Percentiles rank a stretch among this genome's conserved stretches.
Conservation (phyloP, 35 echinoderm and acorn worm genomes). For the Amphiura filiformis region DNA sequence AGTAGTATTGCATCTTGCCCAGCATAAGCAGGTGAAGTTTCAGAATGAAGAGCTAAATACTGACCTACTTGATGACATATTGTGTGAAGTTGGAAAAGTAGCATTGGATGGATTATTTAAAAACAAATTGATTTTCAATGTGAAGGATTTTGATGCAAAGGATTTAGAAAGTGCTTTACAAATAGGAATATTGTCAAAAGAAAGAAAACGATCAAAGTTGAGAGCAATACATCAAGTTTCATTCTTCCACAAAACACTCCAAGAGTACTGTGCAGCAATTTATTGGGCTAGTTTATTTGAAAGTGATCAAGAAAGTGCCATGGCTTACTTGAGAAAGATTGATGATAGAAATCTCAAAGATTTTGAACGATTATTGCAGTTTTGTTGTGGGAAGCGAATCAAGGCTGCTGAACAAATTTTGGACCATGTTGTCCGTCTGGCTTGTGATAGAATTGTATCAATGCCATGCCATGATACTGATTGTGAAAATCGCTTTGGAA, state of each 20-base stretch:
- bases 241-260: conserved; percentile 16
- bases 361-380: background rate
- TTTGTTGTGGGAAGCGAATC: background rate
- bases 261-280: background rate
- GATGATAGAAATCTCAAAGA: too few species aligned
- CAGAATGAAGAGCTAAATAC: background rate
- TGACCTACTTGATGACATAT: background rate
- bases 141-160: background rate
- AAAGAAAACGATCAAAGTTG: background rate
- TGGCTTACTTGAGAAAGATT: background rate
- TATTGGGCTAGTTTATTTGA: background rate
- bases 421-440: background rate
- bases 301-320: background rate
- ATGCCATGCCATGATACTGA: too few species aligned
- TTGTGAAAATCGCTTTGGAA: too few species aligned
- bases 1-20: background rate
- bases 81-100: background rate
- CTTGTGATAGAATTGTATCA: too few species aligned
- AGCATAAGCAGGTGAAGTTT: background rate
- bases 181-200: background rate
- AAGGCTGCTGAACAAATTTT: background rate
- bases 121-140: background rate
- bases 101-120: conserved; percentile 7
- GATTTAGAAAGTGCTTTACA: background rate
- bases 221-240: background rate